phyloP scores from a whole-genome alignment of 2,113 vertebrate genomes.

The Phaethon lepturus region DNA sequence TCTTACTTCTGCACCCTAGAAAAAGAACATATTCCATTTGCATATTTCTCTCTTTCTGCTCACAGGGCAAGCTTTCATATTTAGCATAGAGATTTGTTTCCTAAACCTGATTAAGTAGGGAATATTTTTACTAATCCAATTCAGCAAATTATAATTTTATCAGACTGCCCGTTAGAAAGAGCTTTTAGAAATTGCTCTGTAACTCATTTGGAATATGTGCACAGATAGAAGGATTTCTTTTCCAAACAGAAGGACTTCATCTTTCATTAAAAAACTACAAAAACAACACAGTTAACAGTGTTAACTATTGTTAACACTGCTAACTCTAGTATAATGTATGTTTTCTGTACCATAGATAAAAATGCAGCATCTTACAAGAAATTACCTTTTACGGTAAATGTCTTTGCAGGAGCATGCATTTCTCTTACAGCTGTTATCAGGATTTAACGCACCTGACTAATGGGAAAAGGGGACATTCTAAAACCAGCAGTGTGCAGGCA shows the following conservation, averaged over 20 bases:
- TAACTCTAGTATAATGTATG: background rate
- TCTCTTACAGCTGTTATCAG: background rate
- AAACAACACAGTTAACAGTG: background rate
- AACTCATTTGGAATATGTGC: background rate
- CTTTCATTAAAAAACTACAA: background rate
- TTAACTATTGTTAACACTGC: background rate
- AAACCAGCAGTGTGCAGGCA: too few relatives aligned
- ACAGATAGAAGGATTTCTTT: background rate
- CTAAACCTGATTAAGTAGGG: background rate
- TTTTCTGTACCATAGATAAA: background rate
- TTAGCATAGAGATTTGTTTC: background rate
- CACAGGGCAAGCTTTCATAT: background rate
- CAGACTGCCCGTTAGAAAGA: background rate
- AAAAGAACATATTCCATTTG: background rate
- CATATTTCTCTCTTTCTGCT: background rate
- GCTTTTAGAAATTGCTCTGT: background rate
- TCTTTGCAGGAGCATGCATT: background rate
- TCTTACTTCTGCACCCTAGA: background rate
- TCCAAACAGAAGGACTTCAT: background rate
- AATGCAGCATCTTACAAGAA: background rate
- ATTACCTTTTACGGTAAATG: background rate
- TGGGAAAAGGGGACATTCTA: background rate
- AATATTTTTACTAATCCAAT: background rate
- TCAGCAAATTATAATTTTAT: background rate
- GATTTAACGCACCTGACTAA: background rate